These are phyloP conservation scores for Nasonovia ribisnigri DNA, from an alignment of 2,888 invertebrate species.

Conservation along the genomic window DNA sequence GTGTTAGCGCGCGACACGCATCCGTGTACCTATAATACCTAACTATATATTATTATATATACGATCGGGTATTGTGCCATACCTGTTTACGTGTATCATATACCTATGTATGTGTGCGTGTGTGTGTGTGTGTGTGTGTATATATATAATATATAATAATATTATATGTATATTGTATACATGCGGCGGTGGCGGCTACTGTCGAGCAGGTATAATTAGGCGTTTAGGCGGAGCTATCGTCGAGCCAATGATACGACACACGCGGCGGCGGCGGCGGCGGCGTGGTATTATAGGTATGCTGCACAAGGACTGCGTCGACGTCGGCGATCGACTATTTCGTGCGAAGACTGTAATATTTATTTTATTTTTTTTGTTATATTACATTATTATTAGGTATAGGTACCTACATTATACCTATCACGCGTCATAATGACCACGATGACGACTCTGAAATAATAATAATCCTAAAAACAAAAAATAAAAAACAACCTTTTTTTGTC, in stretches of 20 bases:
- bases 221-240: conserved; percentile 60
- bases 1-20: not conserved
- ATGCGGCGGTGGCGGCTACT: not conserved
- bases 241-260: conserved; percentile 54
- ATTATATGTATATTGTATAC: not conserved
- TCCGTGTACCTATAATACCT: too few relatives aligned
- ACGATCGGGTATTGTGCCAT: not conserved
- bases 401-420: not conserved
- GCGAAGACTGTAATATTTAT: not conserved
- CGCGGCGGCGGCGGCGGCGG: not conserved
- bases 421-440: not conserved
- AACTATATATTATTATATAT: not conserved
- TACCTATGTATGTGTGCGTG: not conserved
- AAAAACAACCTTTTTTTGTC: not conserved
- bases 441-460: not conserved
- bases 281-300: too few relatives aligned
- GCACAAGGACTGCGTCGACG: not conserved
- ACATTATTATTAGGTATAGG: not conserved
- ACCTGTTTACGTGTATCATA: conserved; percentile 8
- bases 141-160: not conserved
- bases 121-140: too few relatives aligned
- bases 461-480: not conserved
- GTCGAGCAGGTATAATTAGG: conserved; percentile 55
- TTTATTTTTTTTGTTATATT: not conserved
- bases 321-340: not conserved